Conservation (phyloP, 2,113 vertebrate species). For the human region GRCh38 chr1:173901501-173902000, state of each 20-base stretch:
- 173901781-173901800: not conserved
- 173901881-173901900: constrained; percentile 53
- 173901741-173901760: not conserved
- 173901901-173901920: constrained; percentile 64
- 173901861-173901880: constrained; percentile 45
- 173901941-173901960: constrained; percentile 58
- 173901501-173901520: too few relatives aligned
- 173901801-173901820: not conserved
- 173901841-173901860: not conserved
- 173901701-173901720: not conserved
- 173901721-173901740: not conserved
- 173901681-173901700: not conserved
- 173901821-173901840: not conserved
- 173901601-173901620: too few relatives aligned
- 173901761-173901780: not conserved
- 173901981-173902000: constrained; percentile 76
- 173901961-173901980: constrained; percentile 71
- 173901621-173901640: too few relatives aligned
- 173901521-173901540: too few relatives aligned
- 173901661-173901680: too few relatives aligned
- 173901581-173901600: too few relatives aligned
- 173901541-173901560: too few relatives aligned
- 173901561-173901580: too few relatives aligned
- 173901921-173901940: constrained; percentile 65
- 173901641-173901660: too few relatives aligned